Evolutionary conservation across 2,797 vertebrate genomes (phyloP), one percentile per base, ranked within the genome.

Genomic region (Pipistrellus nathusii): DNA sequence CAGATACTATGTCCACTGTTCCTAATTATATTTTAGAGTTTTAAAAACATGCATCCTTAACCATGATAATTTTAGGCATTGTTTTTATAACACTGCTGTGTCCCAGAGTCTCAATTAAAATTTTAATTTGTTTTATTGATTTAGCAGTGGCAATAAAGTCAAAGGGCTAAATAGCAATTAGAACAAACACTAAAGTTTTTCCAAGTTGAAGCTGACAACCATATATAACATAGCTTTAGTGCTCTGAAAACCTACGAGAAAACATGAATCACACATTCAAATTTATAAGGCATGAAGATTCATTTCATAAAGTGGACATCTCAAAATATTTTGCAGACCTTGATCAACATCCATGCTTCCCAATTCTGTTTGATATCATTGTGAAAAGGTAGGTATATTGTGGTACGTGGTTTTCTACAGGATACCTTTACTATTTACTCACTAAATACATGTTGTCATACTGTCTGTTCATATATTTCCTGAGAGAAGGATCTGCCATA

Each of bases 1-100:
- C 72, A 57, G 96, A 94, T 92, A 94, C 51, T 10, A 66, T 97
- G 96, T 94, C 95, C 94, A 85, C 94, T 94, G 97, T 95, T 95
- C 80, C 92, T 93, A 95, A 96, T 96, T 91, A 64, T 44, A 75
- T 96, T 97, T 92, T 95, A 86, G 78, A 59, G 14, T 86, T 93
- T 90, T 82, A 92, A 95, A 87, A 86, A 85, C 96, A 95, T 93
- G 93, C 85, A 85, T 89, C 91, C 35, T 95, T 66, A 30, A 38
- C 57, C 15, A 30, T 4, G 59, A 18, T 88, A 88, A 93, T 88
- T 86, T 94, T 96, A 96, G 94, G 6, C 15, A 78, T 90, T 94
- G 71, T 76, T 91, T 59, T 95, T 96, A 86, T 91, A 77, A 48
- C 15, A n/a, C 27, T 85, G 32, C 48, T 88, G 13, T 20, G 91